Conservation (phyloP, 2,888 invertebrate species). For the Gasteruption jaculator region DNA sequence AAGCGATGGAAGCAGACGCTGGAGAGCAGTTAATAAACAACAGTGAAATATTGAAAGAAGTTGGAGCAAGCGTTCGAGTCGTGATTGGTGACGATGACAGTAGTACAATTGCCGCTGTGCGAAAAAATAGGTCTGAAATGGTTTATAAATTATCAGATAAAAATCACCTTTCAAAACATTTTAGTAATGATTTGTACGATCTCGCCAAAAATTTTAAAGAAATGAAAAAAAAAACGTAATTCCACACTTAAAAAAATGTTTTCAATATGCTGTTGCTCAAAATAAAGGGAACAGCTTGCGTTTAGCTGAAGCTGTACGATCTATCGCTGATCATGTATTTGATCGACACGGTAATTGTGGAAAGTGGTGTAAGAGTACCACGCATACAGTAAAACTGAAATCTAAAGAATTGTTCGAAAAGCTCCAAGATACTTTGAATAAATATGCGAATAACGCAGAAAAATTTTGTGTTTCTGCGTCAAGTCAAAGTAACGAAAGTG, state of each 20-base stretch:
- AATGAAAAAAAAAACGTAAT: no score
- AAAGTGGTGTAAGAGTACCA: no score
- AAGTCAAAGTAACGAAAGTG: constrained; percentile 20
- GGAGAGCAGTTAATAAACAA: no score
- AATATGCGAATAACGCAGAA: constrained; percentile 17
- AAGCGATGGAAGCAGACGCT: no score
- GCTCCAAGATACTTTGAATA: constrained; percentile 11
- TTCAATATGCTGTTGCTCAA: constrained; percentile 17
- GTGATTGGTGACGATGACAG: no score
- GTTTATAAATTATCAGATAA: no score
- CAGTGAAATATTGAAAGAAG: no score
- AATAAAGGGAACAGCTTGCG: constrained; percentile 12
- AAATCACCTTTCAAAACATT: no score
- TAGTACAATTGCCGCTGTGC: no score
- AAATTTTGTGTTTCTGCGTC: constrained; percentile 22
- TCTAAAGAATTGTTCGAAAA: constrained; percentile 5
- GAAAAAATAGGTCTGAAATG: no score
- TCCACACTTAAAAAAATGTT: constrained; percentile 22
- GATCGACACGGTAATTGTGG: constrained; percentile 19
- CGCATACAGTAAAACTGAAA: constrained; percentile 2
- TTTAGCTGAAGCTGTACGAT: constrained; percentile 11
- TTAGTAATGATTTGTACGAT: not conserved
- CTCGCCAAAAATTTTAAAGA: not conserved
- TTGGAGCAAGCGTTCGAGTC: no score
- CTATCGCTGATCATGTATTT: constrained; percentile 18